phyloP scores from a whole-genome alignment of 2,797 vertebrate species.

The Ambastaia sidthimunki region DNA sequence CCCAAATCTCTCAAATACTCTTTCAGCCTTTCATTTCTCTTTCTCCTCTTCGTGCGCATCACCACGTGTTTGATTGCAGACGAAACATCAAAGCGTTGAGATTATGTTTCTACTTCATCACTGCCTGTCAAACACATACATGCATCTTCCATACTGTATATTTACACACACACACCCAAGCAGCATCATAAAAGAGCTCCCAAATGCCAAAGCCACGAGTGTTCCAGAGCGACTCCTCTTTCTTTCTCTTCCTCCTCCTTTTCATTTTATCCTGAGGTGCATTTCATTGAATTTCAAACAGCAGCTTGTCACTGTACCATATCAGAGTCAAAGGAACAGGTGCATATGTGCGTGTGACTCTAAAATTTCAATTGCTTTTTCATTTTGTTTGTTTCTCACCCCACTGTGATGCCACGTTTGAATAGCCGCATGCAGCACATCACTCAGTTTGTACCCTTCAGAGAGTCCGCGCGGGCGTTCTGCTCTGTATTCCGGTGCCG shows the following conservation, averaged over 20 bases:
- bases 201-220: slow-evolving; percentile 16
- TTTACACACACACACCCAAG: neutral
- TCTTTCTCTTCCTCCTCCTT: slow-evolving; percentile 53
- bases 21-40: slow-evolving; percentile 42
- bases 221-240: slow-evolving; percentile 6
- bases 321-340: slow-evolving; percentile 48
- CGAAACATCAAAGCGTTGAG: slow-evolving; percentile 35
- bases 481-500: slow-evolving; percentile 43
- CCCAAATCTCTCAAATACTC: slow-evolving; percentile 37
- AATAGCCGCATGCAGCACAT: slow-evolving; percentile 45
- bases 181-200: slow-evolving; percentile 5
- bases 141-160: neutral
- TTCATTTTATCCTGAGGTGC: slow-evolving; percentile 58
- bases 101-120: slow-evolving; percentile 40
- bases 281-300: slow-evolving; percentile 71
- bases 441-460: slow-evolving; percentile 39
- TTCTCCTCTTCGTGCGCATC: slow-evolving; percentile 31
- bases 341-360: slow-evolving; percentile 39
- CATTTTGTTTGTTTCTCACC: slow-evolving; percentile 46
- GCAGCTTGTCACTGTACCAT: slow-evolving; percentile 44
- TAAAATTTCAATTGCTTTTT: slow-evolving; percentile 42
- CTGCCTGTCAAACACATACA: slow-evolving; percentile 14
- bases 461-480: slow-evolving; percentile 5
- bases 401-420: slow-evolving; percentile 43
- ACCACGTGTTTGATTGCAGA: slow-evolving; percentile 22